Base-by-base conservation (phyloP, 2,888 invertebrate species). In the Ochropacha duplaris region DNA sequence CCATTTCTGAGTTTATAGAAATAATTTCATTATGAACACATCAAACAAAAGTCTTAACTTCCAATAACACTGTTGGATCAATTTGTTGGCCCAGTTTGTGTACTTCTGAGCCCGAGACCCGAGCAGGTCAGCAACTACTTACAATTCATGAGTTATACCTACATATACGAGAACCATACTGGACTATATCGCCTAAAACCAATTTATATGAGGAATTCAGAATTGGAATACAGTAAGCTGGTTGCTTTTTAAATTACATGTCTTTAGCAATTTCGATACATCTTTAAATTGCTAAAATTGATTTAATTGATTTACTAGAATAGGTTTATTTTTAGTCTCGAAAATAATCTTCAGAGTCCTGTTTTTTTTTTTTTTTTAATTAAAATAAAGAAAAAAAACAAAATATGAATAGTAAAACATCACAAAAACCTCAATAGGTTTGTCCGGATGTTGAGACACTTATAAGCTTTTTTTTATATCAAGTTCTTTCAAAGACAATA, bases 101-200 rank as follows among this genome's bases (percentile, higher is more conserved):
- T 55, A 26, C 50, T 22, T 22, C 22, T 34, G 49, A n/a, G n/a
- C n/a, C n/a, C n/a, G n/a, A n/a, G n/a, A 65, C 61, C 55, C 56
- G 62, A 66, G 61, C 65, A 73, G 74, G 72, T 69, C 77, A 71
- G 68, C 67, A 64, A 55, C 78, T 81, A 69, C 74, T 82, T 82
- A 74, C 71, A 81, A 83, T 83, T 83, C 83, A 81, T 80, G 77
- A 74, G 69, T 69, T 66, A 64, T 64, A 19, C 16, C n/a, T n/a
- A n/a, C n/a, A n/a, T n/a, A n/a, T n/a, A n/a, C n/a, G n/a, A n/a
- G n/a, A n/a, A 44, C 19, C 44, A 44, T 44, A 69, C 71, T 65
- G 63, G 68, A 75, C 77, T 62, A 76, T 71, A 76, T 73, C 54
- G 68, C 58, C 66, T 66, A 74, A 76, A 79, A 76, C 77, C 78